Conservation (phyloP, 2,797 vertebrate species). For the Micrastur ruficollis region DNA sequence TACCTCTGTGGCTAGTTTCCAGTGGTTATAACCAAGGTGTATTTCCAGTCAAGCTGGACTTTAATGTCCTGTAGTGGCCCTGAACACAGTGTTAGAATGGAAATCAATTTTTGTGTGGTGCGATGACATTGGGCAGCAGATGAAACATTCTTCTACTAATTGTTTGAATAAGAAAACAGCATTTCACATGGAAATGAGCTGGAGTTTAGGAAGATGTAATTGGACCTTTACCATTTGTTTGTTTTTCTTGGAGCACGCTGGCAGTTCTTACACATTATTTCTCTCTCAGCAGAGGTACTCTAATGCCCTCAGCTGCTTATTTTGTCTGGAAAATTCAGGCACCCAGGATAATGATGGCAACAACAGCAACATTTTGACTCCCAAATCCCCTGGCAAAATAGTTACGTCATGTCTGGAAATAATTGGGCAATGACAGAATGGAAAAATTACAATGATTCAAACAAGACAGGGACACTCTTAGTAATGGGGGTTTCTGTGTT, state of each 20-base stretch:
- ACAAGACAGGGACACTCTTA: not conserved
- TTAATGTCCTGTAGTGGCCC: not conserved
- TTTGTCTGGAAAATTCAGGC: constrained; percentile 60
- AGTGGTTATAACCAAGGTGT: not conserved
- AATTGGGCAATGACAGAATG: constrained; percentile 57
- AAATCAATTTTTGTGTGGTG: not conserved
- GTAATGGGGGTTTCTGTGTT: not conserved
- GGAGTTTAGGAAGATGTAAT: not conserved
- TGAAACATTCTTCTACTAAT: constrained; percentile 28
- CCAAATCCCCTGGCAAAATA: constrained; percentile 55
- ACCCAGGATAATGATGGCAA: constrained; percentile 49
- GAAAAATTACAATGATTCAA: constrained; percentile 44
- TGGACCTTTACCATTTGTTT: constrained; percentile 15
- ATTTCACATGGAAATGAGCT: constrained; percentile 21
- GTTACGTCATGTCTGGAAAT: constrained; percentile 64
- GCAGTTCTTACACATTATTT: constrained; percentile 20
- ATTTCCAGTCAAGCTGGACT: not conserved
- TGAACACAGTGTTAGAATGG: not conserved
- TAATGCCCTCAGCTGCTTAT: constrained; percentile 45
- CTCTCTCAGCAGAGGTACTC: not conserved
- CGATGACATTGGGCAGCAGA: not conserved
- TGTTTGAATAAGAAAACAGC: not conserved
- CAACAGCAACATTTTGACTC: constrained; percentile 45
- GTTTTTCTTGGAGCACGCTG: constrained; percentile 44
- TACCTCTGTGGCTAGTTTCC: not conserved